Percentiles rank a stretch among this genome's conserved stretches.
phyloP scores from a whole-genome alignment of 2,888 invertebrate species.

The Encarsia formosa region DNA sequence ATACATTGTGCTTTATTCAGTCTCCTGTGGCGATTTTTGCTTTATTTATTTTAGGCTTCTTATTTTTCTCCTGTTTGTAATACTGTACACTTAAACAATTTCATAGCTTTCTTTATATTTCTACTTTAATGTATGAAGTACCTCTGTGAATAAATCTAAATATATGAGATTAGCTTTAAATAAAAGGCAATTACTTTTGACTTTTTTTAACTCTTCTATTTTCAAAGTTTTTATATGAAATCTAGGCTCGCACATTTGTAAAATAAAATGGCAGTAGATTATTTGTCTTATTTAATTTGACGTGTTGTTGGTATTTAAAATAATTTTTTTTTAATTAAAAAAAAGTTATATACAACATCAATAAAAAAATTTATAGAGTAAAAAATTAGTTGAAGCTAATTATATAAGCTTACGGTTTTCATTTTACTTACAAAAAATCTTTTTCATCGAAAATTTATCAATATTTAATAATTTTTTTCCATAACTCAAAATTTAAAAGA shows the following conservation, averaged over 20 bases:
- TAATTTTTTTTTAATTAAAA: not conserved
- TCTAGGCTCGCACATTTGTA: conserved; percentile 1
- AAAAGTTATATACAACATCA: not conserved
- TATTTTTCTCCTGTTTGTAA: conserved; percentile 4
- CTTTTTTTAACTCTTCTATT: conserved; percentile 19
- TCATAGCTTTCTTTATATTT: conserved; percentile 13
- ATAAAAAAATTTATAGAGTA: too few relatives aligned
- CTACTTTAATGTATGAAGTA: conserved; percentile 16
- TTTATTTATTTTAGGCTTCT: conserved; percentile 7
- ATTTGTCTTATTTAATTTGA: conserved; percentile 7
- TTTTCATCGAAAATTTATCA: too few relatives aligned
- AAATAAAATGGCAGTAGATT: conserved; percentile 21
- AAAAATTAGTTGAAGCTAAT: too few relatives aligned
- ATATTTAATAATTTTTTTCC: too few relatives aligned
- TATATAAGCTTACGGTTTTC: too few relatives aligned
- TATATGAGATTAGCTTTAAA: conserved; percentile 32
- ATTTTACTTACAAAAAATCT: too few relatives aligned
- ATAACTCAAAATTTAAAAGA: too few relatives aligned
- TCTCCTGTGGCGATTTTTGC: conserved; percentile 33
- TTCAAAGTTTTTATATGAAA: conserved; percentile 3
- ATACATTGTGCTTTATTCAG: conserved; percentile 32
- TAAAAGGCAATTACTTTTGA: conserved; percentile 43
- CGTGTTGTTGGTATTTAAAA: not conserved
- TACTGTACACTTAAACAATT: conserved; percentile 18
- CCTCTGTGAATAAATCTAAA: conserved; percentile 19